Conservation (phyloP, 2,797 vertebrate species). For the Balearica regulorum region DNA sequence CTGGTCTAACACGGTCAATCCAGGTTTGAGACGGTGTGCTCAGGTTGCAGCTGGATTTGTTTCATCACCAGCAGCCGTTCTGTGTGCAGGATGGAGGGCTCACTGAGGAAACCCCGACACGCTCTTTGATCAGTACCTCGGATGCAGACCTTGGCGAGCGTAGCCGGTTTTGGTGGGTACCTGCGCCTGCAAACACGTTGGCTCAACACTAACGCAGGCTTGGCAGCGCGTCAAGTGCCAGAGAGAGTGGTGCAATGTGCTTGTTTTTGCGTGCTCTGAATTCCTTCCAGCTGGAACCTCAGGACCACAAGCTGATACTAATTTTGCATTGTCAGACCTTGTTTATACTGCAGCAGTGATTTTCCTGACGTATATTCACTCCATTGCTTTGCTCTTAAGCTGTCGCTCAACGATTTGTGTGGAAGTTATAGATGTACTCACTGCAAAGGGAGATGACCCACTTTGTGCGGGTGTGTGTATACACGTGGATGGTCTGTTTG, state of each 20-base stretch:
- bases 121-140: not conserved
- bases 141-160: rapidly evolving
- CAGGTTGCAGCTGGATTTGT: not conserved
- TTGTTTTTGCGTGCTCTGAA: not conserved
- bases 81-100: rapidly evolving
- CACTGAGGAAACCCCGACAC: rapidly evolving
- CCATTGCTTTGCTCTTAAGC: not conserved
- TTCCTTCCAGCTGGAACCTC: constrained; percentile 9
- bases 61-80: not conserved
- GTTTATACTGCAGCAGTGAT: not conserved
- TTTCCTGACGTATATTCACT: not conserved
- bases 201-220: not conserved
- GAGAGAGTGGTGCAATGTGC: not conserved
- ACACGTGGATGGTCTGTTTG: not conserved
- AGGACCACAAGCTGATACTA: not conserved
- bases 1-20: rapidly evolving
- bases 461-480: not conserved
- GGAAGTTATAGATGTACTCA: not conserved
- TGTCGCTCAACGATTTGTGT: not conserved
- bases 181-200: not conserved
- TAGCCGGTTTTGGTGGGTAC: not conserved
- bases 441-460: not conserved
- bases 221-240: not conserved
- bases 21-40: not conserved
- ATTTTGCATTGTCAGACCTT: constrained; percentile 2